Base-by-base conservation (phyloP, 2,888 invertebrate species). In the Philereme transversata region DNA sequence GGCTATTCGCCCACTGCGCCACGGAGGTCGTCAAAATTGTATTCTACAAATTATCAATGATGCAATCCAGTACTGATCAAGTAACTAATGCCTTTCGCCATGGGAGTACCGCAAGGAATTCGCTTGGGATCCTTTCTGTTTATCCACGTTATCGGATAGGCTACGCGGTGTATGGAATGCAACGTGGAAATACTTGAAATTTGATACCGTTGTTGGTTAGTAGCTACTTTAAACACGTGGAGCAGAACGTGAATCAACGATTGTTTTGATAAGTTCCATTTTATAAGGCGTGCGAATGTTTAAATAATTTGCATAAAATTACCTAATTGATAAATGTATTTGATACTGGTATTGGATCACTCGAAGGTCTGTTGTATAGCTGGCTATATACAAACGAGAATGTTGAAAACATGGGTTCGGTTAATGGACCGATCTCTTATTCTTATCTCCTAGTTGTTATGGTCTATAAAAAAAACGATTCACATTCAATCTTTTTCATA, bases 81-180 rank as follows among this genome's bases (percentile, higher is more conserved):
- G 53, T 72, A n/a, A 75, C 75, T 74, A 73, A 71, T 71, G 66
- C 57, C 50, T 57, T n/a, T 9, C 43, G 46, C 51, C 67, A 63
- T 60, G 65, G 74, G 77, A 73, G 77, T 81, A 79, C 82, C 79
- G 77, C 84, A 84, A 84, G 84, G 83, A 69, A 82, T 77, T 69
- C 77, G 58, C 73, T 65, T 79, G 78, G 83, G 84, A 75, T 79
- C 79, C 71, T 72, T 81, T 79, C 77, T 84, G 74, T 75, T 75
- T 74, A 72, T 64, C 51, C 43, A 55, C 48, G 63, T 55, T 67
- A 74, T 71, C 68, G 48, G 60, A 63, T 72, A 67, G 62, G 62
- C 38, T 22, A 49, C 2, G 11, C 33, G 40, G 22, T 34, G 52
- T 40, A 43, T 44, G 9, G 69, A 74, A 80, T 78, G 67, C 63